phyloP scores from a whole-genome alignment of 2,888 invertebrate genomes.

The Andrena hattorfiana region DNA sequence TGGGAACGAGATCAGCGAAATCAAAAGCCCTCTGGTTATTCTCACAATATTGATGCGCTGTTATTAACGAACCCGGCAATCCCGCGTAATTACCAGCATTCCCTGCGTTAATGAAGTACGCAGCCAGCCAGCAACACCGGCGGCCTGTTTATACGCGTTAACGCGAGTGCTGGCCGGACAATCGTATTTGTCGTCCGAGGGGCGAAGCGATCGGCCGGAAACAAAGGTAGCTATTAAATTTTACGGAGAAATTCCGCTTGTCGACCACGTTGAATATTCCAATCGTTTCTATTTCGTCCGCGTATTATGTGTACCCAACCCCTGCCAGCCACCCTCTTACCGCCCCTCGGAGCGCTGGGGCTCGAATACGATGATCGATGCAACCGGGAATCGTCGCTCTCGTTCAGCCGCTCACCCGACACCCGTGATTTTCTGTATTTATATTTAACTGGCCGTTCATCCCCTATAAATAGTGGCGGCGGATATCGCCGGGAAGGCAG shows the following conservation, averaged over 20 bases:
- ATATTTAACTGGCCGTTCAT: conserved; percentile 72
- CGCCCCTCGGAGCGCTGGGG: neutral
- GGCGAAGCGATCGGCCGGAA: neutral
- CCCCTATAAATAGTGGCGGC: conserved; percentile 72
- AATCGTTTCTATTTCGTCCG: neutral
- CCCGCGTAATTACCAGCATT: conserved; percentile 25
- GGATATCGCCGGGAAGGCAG: conserved; percentile 63
- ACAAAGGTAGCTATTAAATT: conserved; percentile 14
- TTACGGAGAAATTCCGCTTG: neutral
- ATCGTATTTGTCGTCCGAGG: conserved; percentile 16
- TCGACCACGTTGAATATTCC: conserved; percentile 11
- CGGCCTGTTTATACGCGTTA: conserved; percentile 9
- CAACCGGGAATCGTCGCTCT: conserved; percentile 26
- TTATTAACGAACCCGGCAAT: conserved; percentile 30
- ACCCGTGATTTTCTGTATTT: conserved; percentile 70
- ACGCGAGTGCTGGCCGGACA: conserved; percentile 5
- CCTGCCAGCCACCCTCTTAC: neutral
- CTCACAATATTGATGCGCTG: conserved; percentile 1
- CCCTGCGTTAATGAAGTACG: conserved; percentile 25
- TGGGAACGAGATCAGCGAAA: neutral
- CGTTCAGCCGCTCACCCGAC: conserved; percentile 11
- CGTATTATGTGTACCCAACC: neutral
- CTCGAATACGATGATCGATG: conserved; percentile 57
- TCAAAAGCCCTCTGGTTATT: conserved; percentile 15
- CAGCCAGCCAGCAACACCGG: neutral